Base-by-base conservation (phyloP, 2,113 vertebrate species). In the Melierax canorus region DNA sequence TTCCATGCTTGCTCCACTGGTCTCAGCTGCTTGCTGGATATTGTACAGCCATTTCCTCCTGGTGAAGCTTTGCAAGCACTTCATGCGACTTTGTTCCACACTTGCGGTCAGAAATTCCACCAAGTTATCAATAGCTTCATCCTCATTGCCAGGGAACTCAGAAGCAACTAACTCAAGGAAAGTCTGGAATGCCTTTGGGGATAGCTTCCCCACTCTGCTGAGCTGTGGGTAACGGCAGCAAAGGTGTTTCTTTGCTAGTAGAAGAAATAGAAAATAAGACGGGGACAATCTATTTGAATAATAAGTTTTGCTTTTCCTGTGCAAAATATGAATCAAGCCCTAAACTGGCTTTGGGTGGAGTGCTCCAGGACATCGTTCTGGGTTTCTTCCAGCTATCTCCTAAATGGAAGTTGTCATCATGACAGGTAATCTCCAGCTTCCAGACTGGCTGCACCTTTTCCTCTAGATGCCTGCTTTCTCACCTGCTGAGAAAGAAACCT, bases 31-130 rank as follows among this genome's bases (percentile, higher is more conserved):
- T 13, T 46, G 60, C 45, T 98, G 97, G 89, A 99, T 98, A 18
- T 79, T 55, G 29, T 96, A 91, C 36, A 98, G 96, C 98, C 98
- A 99, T 45, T 97, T 98, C 36, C 86, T 95, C 74, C 98, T 98
- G 55, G 96, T 60, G 19, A 41, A 74, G 34, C 94, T 96, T 16
- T 94, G 96, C 63, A 97, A 66, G 36, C 24, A 59, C 38, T 97
- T 93, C 1, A 1, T 7, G 36, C 32, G 95, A 16, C 66, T 97
- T 43, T n/a, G 94, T 69, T 97, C 81, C 90, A 98, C 77, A 1
- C 62, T 48, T 22, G 43, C 60, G 39, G 90, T 97, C 91, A 99
- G 97, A 72, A 98, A 99, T 84, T 87, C 97, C 77, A 98, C 97
- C 46, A 99, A 3, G 12, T 77, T 96, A 45, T 97, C 97, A 39